Evolutionary conservation across 1,140 invertebrate genomes (phyloP).

Genomic region (Paralvinella palmiformis): DNA sequence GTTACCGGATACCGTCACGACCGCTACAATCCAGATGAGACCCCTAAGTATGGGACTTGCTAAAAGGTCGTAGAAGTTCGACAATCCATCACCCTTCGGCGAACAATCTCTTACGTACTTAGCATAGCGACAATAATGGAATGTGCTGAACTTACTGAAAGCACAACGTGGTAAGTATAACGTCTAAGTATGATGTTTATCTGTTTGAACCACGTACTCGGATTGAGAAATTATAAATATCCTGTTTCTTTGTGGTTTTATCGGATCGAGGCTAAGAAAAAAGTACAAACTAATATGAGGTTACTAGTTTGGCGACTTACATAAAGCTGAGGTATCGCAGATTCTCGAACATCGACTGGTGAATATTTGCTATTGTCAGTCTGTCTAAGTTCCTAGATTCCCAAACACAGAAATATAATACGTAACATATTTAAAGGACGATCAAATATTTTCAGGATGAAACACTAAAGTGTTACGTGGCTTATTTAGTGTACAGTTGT

Average conservation of each 20-base stretch:
- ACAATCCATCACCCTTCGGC: conserved; percentile 65
- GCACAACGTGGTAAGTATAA: conserved; percentile 18
- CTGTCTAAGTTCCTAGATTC: conserved; percentile 29
- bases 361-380: conserved; percentile 43
- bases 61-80: conserved; percentile 63
- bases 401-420: background rate
- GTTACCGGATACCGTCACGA: conserved; percentile 63
- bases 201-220: conserved; percentile 7
- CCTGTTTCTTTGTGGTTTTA: background rate
- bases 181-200: too few species aligned
- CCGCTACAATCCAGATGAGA: conserved; percentile 67
- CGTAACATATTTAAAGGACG: too few species aligned
- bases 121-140: conserved; percentile 64
- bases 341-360: conserved; percentile 54
- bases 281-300: background rate
- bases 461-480: too few species aligned
- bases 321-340: conserved; percentile 42
- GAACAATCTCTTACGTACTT: conserved; percentile 59
- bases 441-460: too few species aligned
- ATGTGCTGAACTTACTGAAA: conserved; percentile 63
- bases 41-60: conserved; percentile 56
- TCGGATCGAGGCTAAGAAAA: conserved; percentile 18
- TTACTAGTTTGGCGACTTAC: conserved; percentile 17
- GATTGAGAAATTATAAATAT: conserved; percentile 14
- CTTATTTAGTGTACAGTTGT: too few species aligned